These are phyloP conservation scores for Hybos culiciformis DNA, from an alignment of 2,888 invertebrate species.

Conservation along the genomic window DNA sequence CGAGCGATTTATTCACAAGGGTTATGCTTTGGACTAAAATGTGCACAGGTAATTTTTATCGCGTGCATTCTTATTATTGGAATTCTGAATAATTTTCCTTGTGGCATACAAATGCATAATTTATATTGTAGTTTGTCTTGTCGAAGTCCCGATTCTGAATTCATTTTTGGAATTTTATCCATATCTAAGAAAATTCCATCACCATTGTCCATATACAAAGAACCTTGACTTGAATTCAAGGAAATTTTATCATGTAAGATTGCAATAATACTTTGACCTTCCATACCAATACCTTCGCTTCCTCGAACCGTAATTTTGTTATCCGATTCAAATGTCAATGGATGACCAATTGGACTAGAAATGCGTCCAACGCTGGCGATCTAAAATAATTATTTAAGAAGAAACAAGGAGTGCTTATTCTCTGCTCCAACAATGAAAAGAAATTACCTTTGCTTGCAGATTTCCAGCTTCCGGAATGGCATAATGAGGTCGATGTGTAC, in stretches of 20 bases:
- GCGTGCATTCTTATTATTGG: slow-evolving; percentile 45
- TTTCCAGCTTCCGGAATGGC: slow-evolving; percentile 52
- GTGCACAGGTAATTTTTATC: slow-evolving; percentile 30
- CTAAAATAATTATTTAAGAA: no score
- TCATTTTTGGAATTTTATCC: slow-evolving; percentile 53
- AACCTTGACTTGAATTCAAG: slow-evolving; percentile 65
- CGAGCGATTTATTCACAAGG: slow-evolving; percentile 25
- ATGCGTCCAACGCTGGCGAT: slow-evolving; percentile 59
- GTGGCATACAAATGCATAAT: slow-evolving; percentile 81
- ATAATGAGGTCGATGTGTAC: slow-evolving; percentile 59
- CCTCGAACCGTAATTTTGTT: slow-evolving; percentile 54
- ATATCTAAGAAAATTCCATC: slow-evolving; percentile 60
- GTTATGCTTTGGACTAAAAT: slow-evolving; percentile 29
- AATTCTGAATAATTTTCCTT: slow-evolving; percentile 68
- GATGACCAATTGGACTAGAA: slow-evolving; percentile 55
- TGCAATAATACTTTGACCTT: slow-evolving; percentile 57
- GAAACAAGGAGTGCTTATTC: no score
- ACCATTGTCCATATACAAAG: slow-evolving; percentile 52
- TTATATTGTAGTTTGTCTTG: slow-evolving; percentile 55
- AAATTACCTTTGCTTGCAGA: slow-evolving; percentile 48
- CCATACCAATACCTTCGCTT: slow-evolving; percentile 63
- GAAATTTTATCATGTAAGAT: slow-evolving; percentile 66
- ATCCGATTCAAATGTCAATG: slow-evolving; percentile 49
- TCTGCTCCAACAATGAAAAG: no score
- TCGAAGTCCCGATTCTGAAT: slow-evolving; percentile 34